Conservation (phyloP, 2,113 vertebrate genomes). For the Halcyon senegalensis region DNA sequence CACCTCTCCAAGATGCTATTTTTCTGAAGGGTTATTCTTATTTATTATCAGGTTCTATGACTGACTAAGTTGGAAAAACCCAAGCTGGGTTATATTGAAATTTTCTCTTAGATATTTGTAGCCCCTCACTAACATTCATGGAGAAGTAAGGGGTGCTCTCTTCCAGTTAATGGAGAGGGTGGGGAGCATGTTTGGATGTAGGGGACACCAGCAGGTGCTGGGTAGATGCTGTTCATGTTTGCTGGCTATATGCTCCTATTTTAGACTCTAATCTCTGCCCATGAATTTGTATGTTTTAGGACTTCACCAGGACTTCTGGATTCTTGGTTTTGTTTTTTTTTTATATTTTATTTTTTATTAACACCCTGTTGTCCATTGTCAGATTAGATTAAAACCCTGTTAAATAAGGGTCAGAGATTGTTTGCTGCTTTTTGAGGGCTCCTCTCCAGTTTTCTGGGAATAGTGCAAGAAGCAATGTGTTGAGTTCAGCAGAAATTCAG, state of each 20-base stretch:
- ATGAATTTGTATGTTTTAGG: rapidly evolving
- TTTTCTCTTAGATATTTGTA: background rate
- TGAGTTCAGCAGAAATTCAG: background rate
- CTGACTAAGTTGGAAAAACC: background rate
- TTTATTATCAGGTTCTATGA: background rate
- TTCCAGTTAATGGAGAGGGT: background rate
- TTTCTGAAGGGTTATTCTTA: background rate
- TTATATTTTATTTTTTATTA: background rate
- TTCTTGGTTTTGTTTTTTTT: background rate
- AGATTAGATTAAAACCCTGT: background rate
- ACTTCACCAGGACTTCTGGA: background rate
- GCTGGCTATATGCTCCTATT: background rate
- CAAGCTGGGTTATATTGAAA: rapidly evolving
- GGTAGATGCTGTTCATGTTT: background rate
- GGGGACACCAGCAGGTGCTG: background rate
- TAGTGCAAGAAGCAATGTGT: rapidly evolving
- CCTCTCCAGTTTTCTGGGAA: background rate
- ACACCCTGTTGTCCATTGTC: too few species aligned
- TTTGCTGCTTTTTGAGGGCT: background rate
- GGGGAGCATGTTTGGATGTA: background rate
- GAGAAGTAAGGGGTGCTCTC: background rate
- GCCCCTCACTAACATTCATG: too few species aligned
- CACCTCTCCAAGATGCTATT: background rate
- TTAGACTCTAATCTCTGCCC: background rate
- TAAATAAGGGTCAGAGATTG: rapidly evolving